A percentile compares a stretch with the other conserved stretches of the same genome.
phyloP scores from a whole-genome alignment of 2,797 vertebrate species.

The Euphonia xanthogaster region DNA sequence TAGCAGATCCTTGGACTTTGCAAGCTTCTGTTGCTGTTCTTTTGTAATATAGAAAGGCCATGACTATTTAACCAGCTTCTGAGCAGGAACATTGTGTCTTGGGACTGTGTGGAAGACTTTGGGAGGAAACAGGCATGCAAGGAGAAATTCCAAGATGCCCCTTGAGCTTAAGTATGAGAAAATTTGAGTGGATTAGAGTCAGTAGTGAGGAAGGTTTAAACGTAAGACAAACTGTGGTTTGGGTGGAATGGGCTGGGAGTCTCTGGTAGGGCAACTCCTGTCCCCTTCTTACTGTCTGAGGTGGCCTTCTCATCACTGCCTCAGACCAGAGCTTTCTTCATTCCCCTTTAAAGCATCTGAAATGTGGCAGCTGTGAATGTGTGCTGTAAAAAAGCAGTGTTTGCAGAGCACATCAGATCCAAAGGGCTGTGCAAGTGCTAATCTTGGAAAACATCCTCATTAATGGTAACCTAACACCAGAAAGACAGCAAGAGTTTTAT shows the following conservation, averaged over 20 bases:
- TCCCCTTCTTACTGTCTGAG: neutral
- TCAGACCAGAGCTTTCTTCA: neutral
- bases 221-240: fast-evolving
- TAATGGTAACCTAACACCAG: neutral
- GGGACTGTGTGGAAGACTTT: neutral
- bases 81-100: neutral
- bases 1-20: neutral
- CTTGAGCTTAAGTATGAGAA: neutral
- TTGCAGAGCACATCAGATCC: neutral
- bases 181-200: neutral
- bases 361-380: neutral
- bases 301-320: neutral
- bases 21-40: neutral
- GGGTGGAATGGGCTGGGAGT: neutral
- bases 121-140: neutral
- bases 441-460: neutral
- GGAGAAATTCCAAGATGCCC: neutral
- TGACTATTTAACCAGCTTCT: neutral
- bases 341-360: neutral
- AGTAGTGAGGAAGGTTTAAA: neutral
- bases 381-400: neutral
- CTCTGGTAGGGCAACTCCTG: neutral
- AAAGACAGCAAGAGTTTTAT: neutral
- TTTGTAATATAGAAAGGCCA: neutral
- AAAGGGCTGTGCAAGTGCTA: neutral